Percentiles rank a stretch among this genome's conserved stretches.
Evolutionary conservation across 2,888 invertebrate species (phyloP).

Genomic region (Pollenia griseotomentosa): DNA sequence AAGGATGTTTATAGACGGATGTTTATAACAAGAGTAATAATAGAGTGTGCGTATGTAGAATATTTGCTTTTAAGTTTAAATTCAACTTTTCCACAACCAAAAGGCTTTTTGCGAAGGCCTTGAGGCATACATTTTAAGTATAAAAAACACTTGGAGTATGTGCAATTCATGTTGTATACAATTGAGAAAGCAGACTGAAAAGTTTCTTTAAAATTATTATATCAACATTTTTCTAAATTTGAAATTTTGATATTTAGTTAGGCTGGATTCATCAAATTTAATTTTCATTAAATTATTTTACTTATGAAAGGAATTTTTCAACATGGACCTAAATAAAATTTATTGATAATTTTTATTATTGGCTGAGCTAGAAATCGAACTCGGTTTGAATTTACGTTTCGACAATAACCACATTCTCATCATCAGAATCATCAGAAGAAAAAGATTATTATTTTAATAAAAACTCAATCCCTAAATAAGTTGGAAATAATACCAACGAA

Average conservation of each 20-base stretch:
- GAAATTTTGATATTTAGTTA: neutral
- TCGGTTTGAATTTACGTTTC: no score
- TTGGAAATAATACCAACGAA: no score
- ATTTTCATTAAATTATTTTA: no score
- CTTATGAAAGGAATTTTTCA: no score
- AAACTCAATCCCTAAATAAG: no score
- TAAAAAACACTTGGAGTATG: slow-evolving; percentile 34
- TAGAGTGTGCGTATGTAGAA: slow-evolving; percentile 37
- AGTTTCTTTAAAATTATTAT: neutral
- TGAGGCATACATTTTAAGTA: slow-evolving; percentile 50
- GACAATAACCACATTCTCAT: no score
- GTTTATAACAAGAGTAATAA: slow-evolving; percentile 27
- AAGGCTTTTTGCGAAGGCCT: slow-evolving; percentile 56
- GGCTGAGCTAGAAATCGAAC: no score
- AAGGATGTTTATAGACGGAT: slow-evolving; percentile 46
- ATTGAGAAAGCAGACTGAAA: neutral
- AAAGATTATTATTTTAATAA: no score
- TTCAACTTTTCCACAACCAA: slow-evolving; percentile 57
- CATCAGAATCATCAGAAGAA: no score
- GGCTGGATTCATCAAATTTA: neutral
- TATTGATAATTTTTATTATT: no score
- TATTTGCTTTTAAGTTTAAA: slow-evolving; percentile 69
- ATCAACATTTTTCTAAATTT: neutral
- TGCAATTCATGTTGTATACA: slow-evolving; percentile 8
- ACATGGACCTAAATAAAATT: no score